A percentile compares a stretch with the other conserved stretches of the same genome.
phyloP scores from a whole-genome alignment of 2,797 vertebrate genomes.

The Amblyraja radiata region DNA sequence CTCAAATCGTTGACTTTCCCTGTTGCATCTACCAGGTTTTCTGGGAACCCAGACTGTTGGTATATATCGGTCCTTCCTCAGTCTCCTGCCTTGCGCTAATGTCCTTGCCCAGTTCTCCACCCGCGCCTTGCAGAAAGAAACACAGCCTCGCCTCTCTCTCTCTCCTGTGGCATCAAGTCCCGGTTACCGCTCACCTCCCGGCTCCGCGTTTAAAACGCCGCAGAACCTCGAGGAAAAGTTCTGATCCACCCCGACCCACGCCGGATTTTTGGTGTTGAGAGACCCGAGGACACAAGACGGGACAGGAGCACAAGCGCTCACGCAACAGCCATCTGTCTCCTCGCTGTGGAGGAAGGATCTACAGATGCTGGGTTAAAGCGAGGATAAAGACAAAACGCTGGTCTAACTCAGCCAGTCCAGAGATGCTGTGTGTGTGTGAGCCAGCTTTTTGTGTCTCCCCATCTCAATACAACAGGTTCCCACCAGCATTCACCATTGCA shows the following conservation, averaged over 20 bases:
- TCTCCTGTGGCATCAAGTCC: no score
- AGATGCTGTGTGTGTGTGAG: no score
- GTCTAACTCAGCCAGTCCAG: no score
- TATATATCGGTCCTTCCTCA: not conserved
- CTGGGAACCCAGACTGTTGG: not conserved
- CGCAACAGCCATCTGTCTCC: no score
- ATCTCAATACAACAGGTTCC: not conserved
- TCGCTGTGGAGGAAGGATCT: no score
- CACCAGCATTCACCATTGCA: not conserved
- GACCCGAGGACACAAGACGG: not conserved
- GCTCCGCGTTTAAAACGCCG: not conserved
- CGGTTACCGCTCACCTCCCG: no score
- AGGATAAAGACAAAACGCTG: no score
- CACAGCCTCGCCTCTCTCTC: not conserved
- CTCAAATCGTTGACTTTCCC: not conserved
- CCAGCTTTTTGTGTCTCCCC: no score
- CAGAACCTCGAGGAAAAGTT: not conserved
- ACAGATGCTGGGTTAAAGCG: no score
- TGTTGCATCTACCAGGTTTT: not conserved
- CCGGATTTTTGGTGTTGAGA: not conserved
- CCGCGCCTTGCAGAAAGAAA: no score
- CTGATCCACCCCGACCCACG: not conserved
- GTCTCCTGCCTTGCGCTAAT: not conserved
- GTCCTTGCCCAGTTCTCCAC: no score
- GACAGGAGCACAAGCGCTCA: no score